Evolutionary conservation across 2,888 invertebrate genomes (phyloP), one percentile per base, ranked within the genome.

Genomic region (Drosophila siamana): DNA sequence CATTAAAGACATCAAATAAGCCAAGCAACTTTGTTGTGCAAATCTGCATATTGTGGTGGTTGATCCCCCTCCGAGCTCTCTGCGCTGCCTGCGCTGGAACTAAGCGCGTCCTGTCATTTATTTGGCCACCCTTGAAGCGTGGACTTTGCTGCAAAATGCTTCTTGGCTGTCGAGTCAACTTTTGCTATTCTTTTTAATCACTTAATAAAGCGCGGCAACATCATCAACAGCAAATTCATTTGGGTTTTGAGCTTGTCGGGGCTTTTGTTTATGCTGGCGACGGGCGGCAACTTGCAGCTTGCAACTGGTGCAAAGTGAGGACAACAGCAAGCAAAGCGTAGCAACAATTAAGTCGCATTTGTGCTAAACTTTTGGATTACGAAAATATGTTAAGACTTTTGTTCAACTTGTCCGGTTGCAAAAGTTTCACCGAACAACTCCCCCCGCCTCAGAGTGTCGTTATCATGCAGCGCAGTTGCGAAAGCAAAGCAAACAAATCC

Each of bases 361-460:
- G 86, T 88, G 80, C 76, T 67, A 82, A 88, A 86, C 86, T 83
- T 83, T 88, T 76, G 80, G 84, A 84, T 84, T 88, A 80, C 70
- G 80, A 86, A 88, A 88, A 84, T 84, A 86, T 84, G 88, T 73
- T 86, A 80, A 88, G 83, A 84, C 87, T 88, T 88, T 88, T 84
- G 85, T 80, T 84, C 80, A 88, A 88, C 89, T 84, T 88, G 84
- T 80, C 74, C 87, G 77, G 65, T 63, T 75, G 70, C 41, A 52
- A 79, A 83, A 78, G 38, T 82, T 81, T 73, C 40, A 40, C 24
- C 15, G 19, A 40, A 15, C 6, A 16, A 30, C 22, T 0, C 11
- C 43, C n/a, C 28, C 19, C 15, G 28, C 43, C 26, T 54, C 51
- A 36, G 24, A 54, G 30, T 64, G 57, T 8, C 64, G 54, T 66